A percentile compares a stretch with the other conserved stretches of the same genome.
phyloP scores from a whole-genome alignment of 64 coral and sea anemone genomes.

The Actinia tenebrosa region DNA sequence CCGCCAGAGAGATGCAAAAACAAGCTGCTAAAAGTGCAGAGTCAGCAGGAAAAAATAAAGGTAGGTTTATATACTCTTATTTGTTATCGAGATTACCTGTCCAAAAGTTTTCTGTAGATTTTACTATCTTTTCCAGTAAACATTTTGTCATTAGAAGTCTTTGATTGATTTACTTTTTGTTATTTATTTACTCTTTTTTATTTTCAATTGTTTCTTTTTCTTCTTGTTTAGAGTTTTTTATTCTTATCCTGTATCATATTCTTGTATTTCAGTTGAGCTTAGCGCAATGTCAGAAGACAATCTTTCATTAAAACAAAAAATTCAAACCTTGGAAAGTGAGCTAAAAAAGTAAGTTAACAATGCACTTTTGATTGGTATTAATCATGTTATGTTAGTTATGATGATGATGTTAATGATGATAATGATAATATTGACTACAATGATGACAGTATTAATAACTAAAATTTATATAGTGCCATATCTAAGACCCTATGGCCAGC shows the following conservation, averaged over 20 bases:
- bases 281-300: conserved; percentile 87
- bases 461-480: too few species aligned
- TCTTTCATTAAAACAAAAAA: conserved; percentile 73
- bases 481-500: too few species aligned
- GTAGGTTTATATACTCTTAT: conserved; percentile 4
- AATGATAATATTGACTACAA: too few species aligned
- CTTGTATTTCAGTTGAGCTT: conserved; percentile 54
- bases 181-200: neutral
- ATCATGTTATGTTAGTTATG: too few species aligned
- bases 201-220: too few species aligned
- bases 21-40: conserved; percentile 92
- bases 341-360: conserved; percentile 70
- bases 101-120: too few species aligned
- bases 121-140: too few species aligned
- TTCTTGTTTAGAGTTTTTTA: too few species aligned
- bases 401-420: too few species aligned
- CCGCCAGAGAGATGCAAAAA: conserved; percentile 95
- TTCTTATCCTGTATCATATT: neutral
- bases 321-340: conserved; percentile 92
- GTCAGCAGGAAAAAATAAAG: conserved; percentile 93
- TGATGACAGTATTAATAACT: too few species aligned
- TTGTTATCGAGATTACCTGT: neutral
- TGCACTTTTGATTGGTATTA: too few species aligned
- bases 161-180: too few species aligned
- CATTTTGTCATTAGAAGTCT: neutral